Percentiles rank a stretch among this genome's conserved stretches.
These are phyloP conservation scores for Gulo gulo DNA, from an alignment of 2,113 vertebrate species.

Conservation along the genomic window DNA sequence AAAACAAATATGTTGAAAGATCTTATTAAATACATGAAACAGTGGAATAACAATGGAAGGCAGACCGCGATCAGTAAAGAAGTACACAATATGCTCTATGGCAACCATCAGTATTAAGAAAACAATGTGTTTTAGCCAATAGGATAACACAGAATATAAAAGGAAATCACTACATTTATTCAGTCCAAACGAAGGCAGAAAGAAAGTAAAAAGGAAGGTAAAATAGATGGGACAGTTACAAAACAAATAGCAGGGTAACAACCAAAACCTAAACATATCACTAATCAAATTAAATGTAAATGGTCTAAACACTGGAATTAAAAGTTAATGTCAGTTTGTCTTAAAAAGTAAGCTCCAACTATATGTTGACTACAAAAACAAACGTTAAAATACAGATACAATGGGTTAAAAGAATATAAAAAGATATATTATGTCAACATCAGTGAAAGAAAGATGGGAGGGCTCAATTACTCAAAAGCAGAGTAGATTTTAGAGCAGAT, in stretches of 20 bases:
- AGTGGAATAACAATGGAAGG: neutral
- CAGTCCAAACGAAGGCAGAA: neutral
- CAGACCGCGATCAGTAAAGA: neutral
- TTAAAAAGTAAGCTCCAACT: neutral
- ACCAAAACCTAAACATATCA: neutral
- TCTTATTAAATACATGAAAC: neutral
- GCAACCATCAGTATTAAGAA: neutral
- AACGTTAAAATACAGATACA: neutral
- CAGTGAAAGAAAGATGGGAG: neutral
- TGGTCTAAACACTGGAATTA: neutral
- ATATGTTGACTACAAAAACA: neutral
- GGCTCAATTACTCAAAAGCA: neutral
- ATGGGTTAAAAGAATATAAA: neutral
- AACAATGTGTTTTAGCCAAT: neutral
- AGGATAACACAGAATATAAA: neutral
- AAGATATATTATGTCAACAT: neutral
- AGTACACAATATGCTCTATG: neutral
- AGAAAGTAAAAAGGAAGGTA: neutral
- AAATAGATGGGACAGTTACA: neutral
- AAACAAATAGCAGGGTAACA: neutral
- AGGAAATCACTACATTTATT: neutral
- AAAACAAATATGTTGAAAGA: neutral
- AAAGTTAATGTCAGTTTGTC: neutral
- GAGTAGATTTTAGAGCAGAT: neutral
- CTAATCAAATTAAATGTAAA: neutral